These are phyloP conservation scores for Maccullochella peelii DNA, from an alignment of 2,113 vertebrate species.

Conservation along the genomic window DNA sequence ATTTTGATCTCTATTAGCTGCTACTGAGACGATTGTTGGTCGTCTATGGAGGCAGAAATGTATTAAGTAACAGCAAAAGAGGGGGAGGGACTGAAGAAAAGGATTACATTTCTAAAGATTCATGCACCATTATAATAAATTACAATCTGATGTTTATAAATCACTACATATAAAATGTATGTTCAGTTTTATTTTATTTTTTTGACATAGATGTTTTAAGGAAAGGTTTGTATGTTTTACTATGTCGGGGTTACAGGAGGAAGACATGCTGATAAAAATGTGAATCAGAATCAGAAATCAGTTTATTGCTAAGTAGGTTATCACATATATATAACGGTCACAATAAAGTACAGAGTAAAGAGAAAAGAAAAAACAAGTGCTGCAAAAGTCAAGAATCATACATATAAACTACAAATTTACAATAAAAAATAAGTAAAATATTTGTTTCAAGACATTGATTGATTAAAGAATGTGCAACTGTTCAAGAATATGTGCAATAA, in stretches of 20 bases:
- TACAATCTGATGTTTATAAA: neutral
- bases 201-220: neutral
- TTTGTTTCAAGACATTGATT: no score
- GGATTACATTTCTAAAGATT: neutral
- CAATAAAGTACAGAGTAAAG: neutral
- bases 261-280: neutral
- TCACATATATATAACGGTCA: neutral
- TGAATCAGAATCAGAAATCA: no score
- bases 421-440: neutral
- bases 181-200: neutral
- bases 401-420: neutral
- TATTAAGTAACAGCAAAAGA: neutral
- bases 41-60: neutral
- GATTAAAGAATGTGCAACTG: no score
- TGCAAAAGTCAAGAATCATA: neutral
- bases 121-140: neutral
- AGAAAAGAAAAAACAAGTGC: neutral
- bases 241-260: neutral
- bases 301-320: neutral
- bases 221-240: neutral
- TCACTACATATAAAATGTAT: neutral
- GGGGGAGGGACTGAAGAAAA: neutral
- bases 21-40: neutral
- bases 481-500: neutral
- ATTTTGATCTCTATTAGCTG: conserved; percentile 31